Evolutionary conservation across 1,140 invertebrate species (phyloP).

Genomic region (Dendrolimus kikuchii): DNA sequence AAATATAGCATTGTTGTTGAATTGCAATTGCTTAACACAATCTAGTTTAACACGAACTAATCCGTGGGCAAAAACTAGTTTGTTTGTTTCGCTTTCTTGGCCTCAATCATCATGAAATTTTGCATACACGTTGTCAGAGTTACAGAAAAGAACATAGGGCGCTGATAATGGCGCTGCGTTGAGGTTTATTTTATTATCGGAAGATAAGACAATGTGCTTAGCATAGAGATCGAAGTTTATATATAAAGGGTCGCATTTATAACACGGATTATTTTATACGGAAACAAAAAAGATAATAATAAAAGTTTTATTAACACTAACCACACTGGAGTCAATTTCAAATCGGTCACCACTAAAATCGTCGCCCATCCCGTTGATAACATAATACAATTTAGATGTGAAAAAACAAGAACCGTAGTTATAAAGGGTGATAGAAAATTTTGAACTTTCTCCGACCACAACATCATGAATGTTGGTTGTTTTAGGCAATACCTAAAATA

Average conservation of each 20-base stretch:
- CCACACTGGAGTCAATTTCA: slow-evolving; percentile 45
- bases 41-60: too few species aligned
- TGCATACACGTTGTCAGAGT: too few species aligned
- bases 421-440: slow-evolving; percentile 38
- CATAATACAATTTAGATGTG: slow-evolving; percentile 48
- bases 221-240: too few species aligned
- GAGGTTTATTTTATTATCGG: too few species aligned
- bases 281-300: not conserved
- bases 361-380: slow-evolving; percentile 47
- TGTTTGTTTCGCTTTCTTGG: too few species aligned
- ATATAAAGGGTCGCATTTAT: not conserved
- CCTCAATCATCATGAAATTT: too few species aligned
- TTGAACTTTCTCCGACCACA: slow-evolving; percentile 38
- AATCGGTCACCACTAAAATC: slow-evolving; percentile 43
- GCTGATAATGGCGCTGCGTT: too few species aligned
- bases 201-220: too few species aligned
- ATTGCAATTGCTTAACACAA: too few species aligned
- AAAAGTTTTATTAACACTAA: slow-evolving; percentile 23
- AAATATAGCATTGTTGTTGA: too few species aligned
- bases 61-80: too few species aligned
- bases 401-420: slow-evolving; percentile 55
- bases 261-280: not conserved
- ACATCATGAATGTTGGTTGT: slow-evolving; percentile 45
- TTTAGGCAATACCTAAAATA: slow-evolving; percentile 48
- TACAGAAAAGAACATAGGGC: too few species aligned